These are phyloP conservation scores for Enchytraeus crypticus DNA, from an alignment of 2,888 invertebrate genomes.

Conservation along the genomic window DNA sequence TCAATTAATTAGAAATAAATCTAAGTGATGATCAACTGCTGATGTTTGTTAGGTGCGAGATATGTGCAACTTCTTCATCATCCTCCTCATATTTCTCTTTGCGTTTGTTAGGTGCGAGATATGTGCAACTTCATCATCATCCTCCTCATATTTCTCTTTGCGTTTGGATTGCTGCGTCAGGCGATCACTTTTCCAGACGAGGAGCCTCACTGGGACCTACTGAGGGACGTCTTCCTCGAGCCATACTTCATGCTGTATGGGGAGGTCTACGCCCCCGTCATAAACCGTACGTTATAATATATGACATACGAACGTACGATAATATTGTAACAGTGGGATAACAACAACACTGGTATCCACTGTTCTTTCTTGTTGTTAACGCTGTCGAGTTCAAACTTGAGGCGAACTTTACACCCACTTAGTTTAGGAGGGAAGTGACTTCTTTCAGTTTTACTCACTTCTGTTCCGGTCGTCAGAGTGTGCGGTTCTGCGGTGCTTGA, in stretches of 20 bases:
- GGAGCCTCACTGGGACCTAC: constrained; percentile 75
- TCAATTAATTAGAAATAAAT: no score
- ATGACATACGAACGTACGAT: background rate
- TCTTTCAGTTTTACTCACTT: no score
- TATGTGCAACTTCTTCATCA: constrained; percentile 94
- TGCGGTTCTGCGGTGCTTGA: no score
- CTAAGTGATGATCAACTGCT: no score
- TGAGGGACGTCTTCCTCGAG: constrained; percentile 87
- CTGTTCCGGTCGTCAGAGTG: no score
- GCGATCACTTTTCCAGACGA: constrained; percentile 82
- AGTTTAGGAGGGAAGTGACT: no score
- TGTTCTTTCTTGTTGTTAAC: no score
- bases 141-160: constrained; percentile 86
- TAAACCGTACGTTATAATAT: constrained; percentile 60
- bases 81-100: constrained; percentile 72
- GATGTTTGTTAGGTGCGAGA: constrained; percentile 54
- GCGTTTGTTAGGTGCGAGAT: constrained; percentile 55
- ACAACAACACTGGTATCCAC: no score
- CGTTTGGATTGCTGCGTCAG: constrained; percentile 91
- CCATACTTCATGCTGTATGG: constrained; percentile 99
- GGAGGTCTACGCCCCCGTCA: constrained; percentile 86
- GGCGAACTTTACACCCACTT: no score
- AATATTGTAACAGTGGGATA: no score
- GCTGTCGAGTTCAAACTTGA: no score
- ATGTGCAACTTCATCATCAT: constrained; percentile 97